A percentile compares a stretch with the other conserved stretches of the same genome.
phyloP scores from a whole-genome alignment of 2,888 invertebrate genomes.

The Tiliacea aurago region DNA sequence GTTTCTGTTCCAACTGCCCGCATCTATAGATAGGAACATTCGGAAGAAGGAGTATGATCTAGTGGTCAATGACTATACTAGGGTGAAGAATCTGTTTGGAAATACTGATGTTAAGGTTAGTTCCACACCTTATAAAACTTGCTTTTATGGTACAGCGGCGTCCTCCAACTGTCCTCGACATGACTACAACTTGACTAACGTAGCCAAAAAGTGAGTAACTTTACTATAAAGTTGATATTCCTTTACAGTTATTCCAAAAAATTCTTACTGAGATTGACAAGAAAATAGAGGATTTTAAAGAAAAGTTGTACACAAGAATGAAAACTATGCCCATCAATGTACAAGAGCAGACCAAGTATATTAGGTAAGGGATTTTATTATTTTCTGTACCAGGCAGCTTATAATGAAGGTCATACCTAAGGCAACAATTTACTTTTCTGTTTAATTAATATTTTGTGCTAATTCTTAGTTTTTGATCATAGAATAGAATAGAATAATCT shows the following conservation, averaged over 20 bases:
- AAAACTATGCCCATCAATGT: constrained; percentile 97
- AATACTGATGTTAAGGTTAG: constrained; percentile 96
- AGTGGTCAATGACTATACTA: constrained; percentile 98
- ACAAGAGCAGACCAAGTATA: constrained; percentile 98
- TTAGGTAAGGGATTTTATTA: constrained; percentile 91
- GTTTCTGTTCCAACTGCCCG: constrained; percentile 98
- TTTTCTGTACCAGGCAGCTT: background rate
- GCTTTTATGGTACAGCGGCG: no score
- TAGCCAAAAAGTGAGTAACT: background rate
- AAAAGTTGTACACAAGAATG: constrained; percentile 95
- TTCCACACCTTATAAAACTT: background rate
- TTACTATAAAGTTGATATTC: constrained; percentile 22
- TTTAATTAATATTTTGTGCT: background rate
- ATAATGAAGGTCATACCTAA: background rate
- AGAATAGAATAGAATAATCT: no score
- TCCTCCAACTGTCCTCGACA: no score
- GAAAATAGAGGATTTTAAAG: constrained; percentile 95
- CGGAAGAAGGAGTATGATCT: constrained; percentile 98
- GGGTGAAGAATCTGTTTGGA: constrained; percentile 98
- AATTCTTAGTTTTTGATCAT: background rate
- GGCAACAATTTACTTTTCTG: background rate
- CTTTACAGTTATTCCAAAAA: constrained; percentile 93
- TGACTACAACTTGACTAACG: no score
- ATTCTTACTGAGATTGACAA: constrained; percentile 98
- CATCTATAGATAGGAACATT: constrained; percentile 98